phyloP scores from a whole-genome alignment of 2,797 vertebrate species.

The Columba guinea region DNA sequence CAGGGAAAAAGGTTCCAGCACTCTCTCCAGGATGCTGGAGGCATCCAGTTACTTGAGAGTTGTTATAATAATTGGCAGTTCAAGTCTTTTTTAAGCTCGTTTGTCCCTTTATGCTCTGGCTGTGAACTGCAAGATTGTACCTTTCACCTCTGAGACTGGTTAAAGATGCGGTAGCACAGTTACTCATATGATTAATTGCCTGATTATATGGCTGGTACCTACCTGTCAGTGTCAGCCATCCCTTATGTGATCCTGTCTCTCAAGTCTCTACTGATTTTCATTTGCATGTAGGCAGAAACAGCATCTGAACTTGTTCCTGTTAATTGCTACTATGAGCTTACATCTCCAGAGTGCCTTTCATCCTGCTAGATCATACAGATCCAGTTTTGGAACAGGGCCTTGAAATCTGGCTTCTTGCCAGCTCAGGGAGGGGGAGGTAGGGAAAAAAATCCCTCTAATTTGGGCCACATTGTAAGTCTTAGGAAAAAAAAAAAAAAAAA shows the following conservation, averaged over 20 bases:
- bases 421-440: not conserved
- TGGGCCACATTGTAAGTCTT: not conserved
- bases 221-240: not conserved
- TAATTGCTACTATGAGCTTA: constrained; percentile 55
- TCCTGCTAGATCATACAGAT: constrained; percentile 28
- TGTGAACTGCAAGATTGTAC: not conserved
- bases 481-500: no score
- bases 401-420: constrained; percentile 29
- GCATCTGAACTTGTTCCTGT: not conserved
- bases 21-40: not conserved
- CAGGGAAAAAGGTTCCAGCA: not conserved
- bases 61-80: not conserved
- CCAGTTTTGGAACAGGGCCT: not conserved
- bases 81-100: not conserved
- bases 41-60: not conserved
- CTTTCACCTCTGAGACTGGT: constrained; percentile 1
- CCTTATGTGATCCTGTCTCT: not conserved
- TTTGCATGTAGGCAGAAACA: constrained; percentile 33
- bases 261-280: not conserved
- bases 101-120: not conserved
- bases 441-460: not conserved
- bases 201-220: constrained; percentile 3
- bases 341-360: constrained; percentile 53
- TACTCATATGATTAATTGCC: not conserved
- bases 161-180: not conserved